These are phyloP conservation scores for Limnephilus marmoratus DNA, from an alignment of 2,888 invertebrate genomes.

Conservation along the genomic window DNA sequence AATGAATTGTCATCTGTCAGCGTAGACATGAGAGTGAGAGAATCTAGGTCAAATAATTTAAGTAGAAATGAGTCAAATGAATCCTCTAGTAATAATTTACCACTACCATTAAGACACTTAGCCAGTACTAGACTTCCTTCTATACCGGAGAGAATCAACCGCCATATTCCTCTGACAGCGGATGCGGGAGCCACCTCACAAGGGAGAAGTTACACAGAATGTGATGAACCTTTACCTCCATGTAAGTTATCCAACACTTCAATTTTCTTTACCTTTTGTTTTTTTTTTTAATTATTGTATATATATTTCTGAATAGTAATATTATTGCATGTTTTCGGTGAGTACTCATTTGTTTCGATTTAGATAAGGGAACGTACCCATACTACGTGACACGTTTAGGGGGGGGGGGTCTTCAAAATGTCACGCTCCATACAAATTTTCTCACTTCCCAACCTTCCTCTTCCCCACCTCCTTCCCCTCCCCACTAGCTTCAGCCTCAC, in stretches of 20 bases:
- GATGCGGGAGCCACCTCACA: constrained; percentile 68
- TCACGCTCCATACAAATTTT: no score
- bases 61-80: constrained; percentile 72
- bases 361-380: no score
- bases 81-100: constrained; percentile 73
- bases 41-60: constrained; percentile 66
- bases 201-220: constrained; percentile 76
- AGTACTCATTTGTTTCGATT: background rate
- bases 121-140: constrained; percentile 88
- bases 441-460: no score
- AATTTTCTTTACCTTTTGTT: background rate
- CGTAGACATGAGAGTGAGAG: constrained; percentile 67
- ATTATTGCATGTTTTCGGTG: constrained; percentile 67
- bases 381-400: no score
- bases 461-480: no score
- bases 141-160: constrained; percentile 84
- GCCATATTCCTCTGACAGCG: constrained; percentile 78
- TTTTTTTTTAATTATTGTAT: background rate
- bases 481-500: no score
- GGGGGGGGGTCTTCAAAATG: no score
- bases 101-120: constrained; percentile 82
- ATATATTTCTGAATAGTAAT: background rate
- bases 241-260: constrained; percentile 76
- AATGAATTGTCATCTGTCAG: constrained; percentile 67
- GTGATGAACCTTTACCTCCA: constrained; percentile 91